phyloP scores from a whole-genome alignment of 2,888 invertebrate species.

The Zygaena filipendulae region DNA sequence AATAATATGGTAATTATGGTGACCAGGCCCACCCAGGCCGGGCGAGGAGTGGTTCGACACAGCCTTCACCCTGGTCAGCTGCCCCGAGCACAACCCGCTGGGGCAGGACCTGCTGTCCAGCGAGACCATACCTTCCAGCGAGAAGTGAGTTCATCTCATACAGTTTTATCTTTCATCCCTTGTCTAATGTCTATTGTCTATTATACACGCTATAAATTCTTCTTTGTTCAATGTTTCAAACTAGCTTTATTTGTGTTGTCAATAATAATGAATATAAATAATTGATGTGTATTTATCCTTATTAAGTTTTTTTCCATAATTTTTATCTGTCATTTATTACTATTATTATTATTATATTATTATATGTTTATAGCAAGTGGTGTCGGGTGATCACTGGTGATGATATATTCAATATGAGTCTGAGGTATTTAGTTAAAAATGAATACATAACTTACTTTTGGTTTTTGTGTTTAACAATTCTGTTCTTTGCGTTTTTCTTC shows the following conservation, averaged over 20 bases:
- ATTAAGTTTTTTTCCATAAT: conserved; percentile 6
- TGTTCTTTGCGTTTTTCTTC: conserved; percentile 14
- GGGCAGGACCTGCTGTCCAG: conserved; percentile 29
- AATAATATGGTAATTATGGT: too few relatives aligned
- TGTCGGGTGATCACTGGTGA: conserved; percentile 75
- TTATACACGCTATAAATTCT: conserved; percentile 7
- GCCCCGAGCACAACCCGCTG: conserved; percentile 70
- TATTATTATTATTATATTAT: conserved; percentile 17
- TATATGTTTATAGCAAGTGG: conserved; percentile 59
- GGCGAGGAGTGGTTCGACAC: conserved; percentile 74
- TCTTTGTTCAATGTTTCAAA: conserved; percentile 15
- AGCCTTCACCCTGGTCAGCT: conserved; percentile 75
- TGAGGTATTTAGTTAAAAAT: conserved; percentile 66
- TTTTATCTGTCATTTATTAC: too few relatives aligned
- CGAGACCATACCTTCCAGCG: conserved; percentile 52
- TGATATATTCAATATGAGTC: conserved; percentile 81
- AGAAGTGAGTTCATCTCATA: conserved; percentile 44
- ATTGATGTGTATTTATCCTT: too few relatives aligned
- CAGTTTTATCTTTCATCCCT: conserved; percentile 9
- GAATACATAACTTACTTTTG: conserved; percentile 15
- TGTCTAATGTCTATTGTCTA: conserved; percentile 11
- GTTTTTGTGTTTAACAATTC: conserved; percentile 20
- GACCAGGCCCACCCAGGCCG: too few relatives aligned
- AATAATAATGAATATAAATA: not conserved
- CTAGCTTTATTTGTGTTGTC: conserved; percentile 4